A percentile compares a stretch with the other conserved stretches of the same genome.
phyloP scores from a whole-genome alignment of 2,888 invertebrate species.

The Nasonia oneida region DNA sequence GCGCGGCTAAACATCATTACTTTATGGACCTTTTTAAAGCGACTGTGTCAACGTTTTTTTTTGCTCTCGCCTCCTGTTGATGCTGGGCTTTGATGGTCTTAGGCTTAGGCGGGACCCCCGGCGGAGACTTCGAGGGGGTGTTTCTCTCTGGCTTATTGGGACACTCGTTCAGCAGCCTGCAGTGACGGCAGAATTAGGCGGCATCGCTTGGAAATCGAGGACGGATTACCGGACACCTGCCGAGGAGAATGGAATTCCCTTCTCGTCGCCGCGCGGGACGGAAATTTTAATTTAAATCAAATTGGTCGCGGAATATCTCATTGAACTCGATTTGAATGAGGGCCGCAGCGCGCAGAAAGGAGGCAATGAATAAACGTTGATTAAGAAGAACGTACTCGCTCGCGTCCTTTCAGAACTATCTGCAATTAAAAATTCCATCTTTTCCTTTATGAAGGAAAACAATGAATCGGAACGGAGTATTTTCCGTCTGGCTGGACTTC shows the following conservation, averaged over 20 bases:
- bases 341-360: neutral
- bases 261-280: neutral
- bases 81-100: conserved; percentile 15
- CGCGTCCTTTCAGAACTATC: neutral
- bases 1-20: conserved; percentile 39
- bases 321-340: neutral
- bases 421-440: conserved; percentile 24
- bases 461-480: conserved; percentile 34
- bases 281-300: neutral
- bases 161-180: neutral
- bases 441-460: neutral
- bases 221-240: too few relatives aligned
- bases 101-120: neutral
- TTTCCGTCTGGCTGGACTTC: conserved; percentile 14
- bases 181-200: conserved; percentile 32
- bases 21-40: conserved; percentile 20
- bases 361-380: neutral
- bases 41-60: conserved; percentile 5
- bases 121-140: neutral
- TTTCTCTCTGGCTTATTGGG: conserved; percentile 4
- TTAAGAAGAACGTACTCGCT: neutral
- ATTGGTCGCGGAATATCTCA: neutral
- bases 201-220: neutral
- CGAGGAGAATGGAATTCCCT: too few relatives aligned
- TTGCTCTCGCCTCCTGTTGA: neutral